These are phyloP conservation scores for Prosapia bicincta DNA, from an alignment of 2,888 invertebrate species.

Conservation along the genomic window DNA sequence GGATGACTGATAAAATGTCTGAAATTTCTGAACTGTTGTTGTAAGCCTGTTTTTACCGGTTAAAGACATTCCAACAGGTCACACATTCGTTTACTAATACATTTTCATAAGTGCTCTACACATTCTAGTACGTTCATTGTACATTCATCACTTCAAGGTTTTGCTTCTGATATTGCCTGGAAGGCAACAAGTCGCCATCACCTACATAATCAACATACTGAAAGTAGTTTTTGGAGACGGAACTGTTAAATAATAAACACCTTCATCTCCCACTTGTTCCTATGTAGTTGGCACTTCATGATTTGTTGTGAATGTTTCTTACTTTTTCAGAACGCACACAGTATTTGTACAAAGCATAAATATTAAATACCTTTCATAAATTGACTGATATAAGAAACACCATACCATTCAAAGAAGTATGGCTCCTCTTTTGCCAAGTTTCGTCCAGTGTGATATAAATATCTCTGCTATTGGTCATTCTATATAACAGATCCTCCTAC, in stretches of 20 bases:
- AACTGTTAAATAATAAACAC: background rate
- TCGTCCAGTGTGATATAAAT: slow-evolving; percentile 16
- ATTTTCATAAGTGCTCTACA: slow-evolving; percentile 1
- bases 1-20: background rate
- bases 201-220: slow-evolving; percentile 29
- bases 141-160: slow-evolving; percentile 11
- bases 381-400: slow-evolving; percentile 16
- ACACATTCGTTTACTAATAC: background rate
- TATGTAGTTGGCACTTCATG: slow-evolving; percentile 5
- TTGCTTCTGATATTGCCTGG: slow-evolving; percentile 1
- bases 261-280: slow-evolving; percentile 12
- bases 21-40: background rate
- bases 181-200: slow-evolving; percentile 25
- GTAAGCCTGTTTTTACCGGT: background rate
- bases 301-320: background rate
- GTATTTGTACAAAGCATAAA: slow-evolving; percentile 7
- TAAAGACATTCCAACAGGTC: background rate
- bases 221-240: slow-evolving; percentile 19
- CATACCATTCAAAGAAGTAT: slow-evolving; percentile 17
- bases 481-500: too few species aligned
- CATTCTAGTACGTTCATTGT: slow-evolving; percentile 2
- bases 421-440: slow-evolving; percentile 22
- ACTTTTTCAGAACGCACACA: slow-evolving; percentile 3
- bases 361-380: slow-evolving; percentile 11
- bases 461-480: too few species aligned